Conservation (phyloP, 2,888 invertebrate genomes). For the Osmoderma eremita region DNA sequence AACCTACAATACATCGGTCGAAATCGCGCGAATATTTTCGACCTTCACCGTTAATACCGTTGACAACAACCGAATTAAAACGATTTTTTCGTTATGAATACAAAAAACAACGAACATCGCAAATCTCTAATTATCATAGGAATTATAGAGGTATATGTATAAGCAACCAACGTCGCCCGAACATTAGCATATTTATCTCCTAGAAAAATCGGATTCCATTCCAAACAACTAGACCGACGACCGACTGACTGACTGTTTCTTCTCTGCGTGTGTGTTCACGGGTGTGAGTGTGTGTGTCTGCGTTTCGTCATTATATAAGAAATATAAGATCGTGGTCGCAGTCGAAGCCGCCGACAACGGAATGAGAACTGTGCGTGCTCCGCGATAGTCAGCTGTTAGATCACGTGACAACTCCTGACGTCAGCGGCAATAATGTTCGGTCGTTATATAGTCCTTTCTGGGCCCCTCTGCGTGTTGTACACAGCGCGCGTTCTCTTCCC, state of each 20-base stretch:
- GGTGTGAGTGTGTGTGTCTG: not conserved
- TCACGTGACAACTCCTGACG: constrained; percentile 58
- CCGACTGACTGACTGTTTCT: constrained; percentile 11
- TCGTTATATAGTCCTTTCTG: constrained; percentile 52
- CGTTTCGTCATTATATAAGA: constrained; percentile 32
- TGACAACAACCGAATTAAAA: not conserved
- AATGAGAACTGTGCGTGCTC: constrained; percentile 54
- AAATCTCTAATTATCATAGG: constrained; percentile 23
- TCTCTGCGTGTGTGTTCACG: not conserved
- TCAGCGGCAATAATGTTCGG: constrained; percentile 56
- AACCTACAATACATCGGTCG: not conserved
- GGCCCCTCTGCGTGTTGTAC: constrained; percentile 40
- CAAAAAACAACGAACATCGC: not conserved
- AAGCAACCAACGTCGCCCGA: not conserved
- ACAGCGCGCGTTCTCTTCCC: constrained; percentile 26
- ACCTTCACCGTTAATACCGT: not conserved
- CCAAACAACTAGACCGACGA: constrained; percentile 15
- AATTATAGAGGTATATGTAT: constrained; percentile 11
- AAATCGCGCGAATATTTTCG: not conserved
- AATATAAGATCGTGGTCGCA: constrained; percentile 31
- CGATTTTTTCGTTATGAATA: not conserved
- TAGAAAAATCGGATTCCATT: constrained; percentile 31
- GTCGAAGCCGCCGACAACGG: constrained; percentile 15
- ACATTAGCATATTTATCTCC: constrained; percentile 31
- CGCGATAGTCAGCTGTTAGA: constrained; percentile 60